Conservation (phyloP, 1,140 invertebrate species). For the Hycleus phaleratus region DNA sequence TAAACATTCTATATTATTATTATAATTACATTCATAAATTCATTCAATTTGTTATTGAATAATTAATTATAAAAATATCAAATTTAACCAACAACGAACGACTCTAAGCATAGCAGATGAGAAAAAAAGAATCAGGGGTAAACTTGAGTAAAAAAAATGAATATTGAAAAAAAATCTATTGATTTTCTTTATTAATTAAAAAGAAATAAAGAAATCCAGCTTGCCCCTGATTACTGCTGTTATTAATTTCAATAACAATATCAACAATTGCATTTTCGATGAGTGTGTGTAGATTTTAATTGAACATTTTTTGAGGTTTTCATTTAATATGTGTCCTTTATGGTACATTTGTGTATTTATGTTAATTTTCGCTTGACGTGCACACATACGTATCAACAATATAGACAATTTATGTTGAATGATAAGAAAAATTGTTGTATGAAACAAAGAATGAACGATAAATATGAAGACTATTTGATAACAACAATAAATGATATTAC, state of each 20-base stretch:
- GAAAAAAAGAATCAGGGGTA: neutral
- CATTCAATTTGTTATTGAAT: no score
- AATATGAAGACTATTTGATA: constrained; percentile 11
- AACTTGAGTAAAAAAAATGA: neutral
- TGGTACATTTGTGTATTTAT: constrained; percentile 5
- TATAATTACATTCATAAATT: no score
- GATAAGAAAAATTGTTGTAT: constrained; percentile 8
- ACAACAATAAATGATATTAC: neutral
- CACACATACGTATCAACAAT: no score
- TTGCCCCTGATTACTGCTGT: neutral
- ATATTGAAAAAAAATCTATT: neutral
- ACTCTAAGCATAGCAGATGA: constrained; percentile 3
- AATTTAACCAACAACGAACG: no score
- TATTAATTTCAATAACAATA: constrained; percentile 1
- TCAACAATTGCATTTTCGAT: constrained; percentile 2
- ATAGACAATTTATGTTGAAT: constrained; percentile 7
- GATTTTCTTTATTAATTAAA: neutral
- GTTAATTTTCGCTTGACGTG: neutral
- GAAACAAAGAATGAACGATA: constrained; percentile 10
- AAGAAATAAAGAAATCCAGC: neutral
- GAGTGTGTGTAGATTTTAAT: constrained; percentile 14
- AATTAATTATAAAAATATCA: no score
- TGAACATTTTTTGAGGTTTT: constrained; percentile 2
- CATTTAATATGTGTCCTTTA: neutral
- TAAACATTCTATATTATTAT: no score